These are phyloP conservation scores for Crotalus horridus DNA, from an alignment of 2,113 vertebrate genomes.

Conservation along the genomic window DNA sequence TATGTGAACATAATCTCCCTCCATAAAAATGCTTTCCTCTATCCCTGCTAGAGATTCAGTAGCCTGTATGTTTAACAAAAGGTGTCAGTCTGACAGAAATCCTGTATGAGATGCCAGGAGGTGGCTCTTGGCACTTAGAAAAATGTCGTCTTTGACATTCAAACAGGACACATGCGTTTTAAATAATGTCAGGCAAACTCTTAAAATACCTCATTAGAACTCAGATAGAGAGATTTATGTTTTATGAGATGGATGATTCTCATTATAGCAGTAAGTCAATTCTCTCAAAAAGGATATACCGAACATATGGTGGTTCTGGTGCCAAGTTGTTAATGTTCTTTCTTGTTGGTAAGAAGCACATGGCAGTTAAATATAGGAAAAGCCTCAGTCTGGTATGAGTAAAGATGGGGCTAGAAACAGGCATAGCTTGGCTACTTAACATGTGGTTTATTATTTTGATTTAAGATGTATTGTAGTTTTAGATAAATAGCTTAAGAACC, in stretches of 20 bases:
- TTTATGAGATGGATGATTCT: conserved; percentile 76
- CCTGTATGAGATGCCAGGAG: conserved; percentile 60
- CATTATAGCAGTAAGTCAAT: conserved; percentile 65
- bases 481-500: conserved; percentile 57
- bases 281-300: conserved; percentile 60
- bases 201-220: conserved; percentile 62
- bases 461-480: conserved; percentile 48
- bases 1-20: conserved; percentile 61
- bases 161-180: conserved; percentile 64
- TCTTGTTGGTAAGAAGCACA: neutral
- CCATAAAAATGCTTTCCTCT: conserved; percentile 63
- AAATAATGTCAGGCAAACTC: conserved; percentile 66
- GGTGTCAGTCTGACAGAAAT: conserved; percentile 59
- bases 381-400: neutral
- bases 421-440: neutral
- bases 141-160: conserved; percentile 67
- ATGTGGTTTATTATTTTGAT: conserved; percentile 48
- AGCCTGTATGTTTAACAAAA: conserved; percentile 60
- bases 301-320: conserved; percentile 64
- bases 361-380: neutral
- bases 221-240: conserved; percentile 63
- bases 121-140: conserved; percentile 57
- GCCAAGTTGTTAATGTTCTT: conserved; percentile 67
- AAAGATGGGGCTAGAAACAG: conserved; percentile 12
- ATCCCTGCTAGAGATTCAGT: conserved; percentile 59